A percentile compares a stretch with the other conserved stretches of the same genome.
Evolutionary conservation across 2,888 invertebrate genomes (phyloP).

Genomic region (Acanthosepion pharaonis): DNA sequence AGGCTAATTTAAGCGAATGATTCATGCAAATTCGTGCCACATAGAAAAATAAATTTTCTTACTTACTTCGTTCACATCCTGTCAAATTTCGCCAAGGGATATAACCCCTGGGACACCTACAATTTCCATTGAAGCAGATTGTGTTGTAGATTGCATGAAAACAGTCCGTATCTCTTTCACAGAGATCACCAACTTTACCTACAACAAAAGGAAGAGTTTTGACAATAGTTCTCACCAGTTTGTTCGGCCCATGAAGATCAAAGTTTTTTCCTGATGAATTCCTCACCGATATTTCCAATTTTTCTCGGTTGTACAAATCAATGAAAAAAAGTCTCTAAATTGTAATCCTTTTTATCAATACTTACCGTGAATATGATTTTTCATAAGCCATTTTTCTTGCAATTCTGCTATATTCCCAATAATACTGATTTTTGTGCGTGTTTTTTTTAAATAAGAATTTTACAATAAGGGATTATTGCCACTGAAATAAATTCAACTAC

Average conservation of each 20-base stretch:
- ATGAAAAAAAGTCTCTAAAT: too few species aligned
- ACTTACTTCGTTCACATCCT: constrained; percentile 52
- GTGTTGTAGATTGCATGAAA: constrained; percentile 53
- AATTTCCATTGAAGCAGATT: constrained; percentile 52
- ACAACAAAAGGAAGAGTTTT: constrained; percentile 47
- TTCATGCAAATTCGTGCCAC: not conserved
- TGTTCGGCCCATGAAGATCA: not conserved
- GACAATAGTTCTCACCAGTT: not conserved
- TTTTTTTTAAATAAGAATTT: too few species aligned
- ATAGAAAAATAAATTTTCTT: not conserved
- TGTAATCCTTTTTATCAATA: too few species aligned
- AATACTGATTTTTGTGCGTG: too few species aligned
- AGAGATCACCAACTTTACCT: constrained; percentile 51
- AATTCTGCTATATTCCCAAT: too few species aligned
- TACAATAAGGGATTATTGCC: too few species aligned
- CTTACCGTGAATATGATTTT: too few species aligned
- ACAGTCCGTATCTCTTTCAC: constrained; percentile 54
- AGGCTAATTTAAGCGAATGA: too few species aligned
- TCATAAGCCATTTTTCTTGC: too few species aligned
- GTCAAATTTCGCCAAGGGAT: constrained; percentile 49
- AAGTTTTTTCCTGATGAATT: not conserved
- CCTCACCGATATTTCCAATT: not conserved
- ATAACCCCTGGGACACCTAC: constrained; percentile 53
- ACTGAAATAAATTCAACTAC: too few species aligned
- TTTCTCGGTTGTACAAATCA: too few species aligned